A percentile compares a stretch with the other conserved stretches of the same genome.
Conservation (phyloP, 2,113 vertebrate genomes). For the Aldabrachelys gigantea region DNA sequence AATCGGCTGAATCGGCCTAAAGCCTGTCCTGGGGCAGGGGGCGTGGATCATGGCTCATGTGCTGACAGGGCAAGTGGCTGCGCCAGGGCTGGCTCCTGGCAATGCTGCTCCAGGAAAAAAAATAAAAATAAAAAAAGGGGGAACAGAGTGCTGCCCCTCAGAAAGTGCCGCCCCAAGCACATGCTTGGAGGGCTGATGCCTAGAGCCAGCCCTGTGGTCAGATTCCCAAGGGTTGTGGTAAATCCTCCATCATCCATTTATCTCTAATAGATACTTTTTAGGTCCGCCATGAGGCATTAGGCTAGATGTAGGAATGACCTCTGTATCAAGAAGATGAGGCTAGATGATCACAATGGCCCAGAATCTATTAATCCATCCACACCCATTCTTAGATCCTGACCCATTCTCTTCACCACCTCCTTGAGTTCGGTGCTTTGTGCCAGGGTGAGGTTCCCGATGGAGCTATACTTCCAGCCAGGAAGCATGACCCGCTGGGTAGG, state of each 20-base stretch:
- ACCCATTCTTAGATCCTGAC: not conserved
- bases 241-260: not conserved
- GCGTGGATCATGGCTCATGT: too few species aligned
- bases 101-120: too few species aligned
- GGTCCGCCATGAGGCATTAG: not conserved
- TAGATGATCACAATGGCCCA: not conserved
- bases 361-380: not conserved
- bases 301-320: not conserved
- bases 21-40: too few species aligned
- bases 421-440: not conserved
- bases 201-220: not conserved
- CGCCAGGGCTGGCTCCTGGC: too few species aligned
- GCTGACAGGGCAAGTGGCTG: too few species aligned
- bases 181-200: too few species aligned
- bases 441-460: not conserved
- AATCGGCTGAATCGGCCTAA: too few species aligned
- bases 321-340: not conserved
- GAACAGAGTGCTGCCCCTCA: too few species aligned
- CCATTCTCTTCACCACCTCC: not conserved
- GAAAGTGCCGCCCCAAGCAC: too few species aligned
- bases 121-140: too few species aligned
- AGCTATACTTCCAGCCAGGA: not conserved
- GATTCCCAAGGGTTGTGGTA: not conserved
- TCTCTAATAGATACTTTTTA: not conserved
- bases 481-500: not conserved